Base-by-base conservation (phyloP, 1,140 invertebrate genomes). In the Sinonovacula constricta region DNA sequence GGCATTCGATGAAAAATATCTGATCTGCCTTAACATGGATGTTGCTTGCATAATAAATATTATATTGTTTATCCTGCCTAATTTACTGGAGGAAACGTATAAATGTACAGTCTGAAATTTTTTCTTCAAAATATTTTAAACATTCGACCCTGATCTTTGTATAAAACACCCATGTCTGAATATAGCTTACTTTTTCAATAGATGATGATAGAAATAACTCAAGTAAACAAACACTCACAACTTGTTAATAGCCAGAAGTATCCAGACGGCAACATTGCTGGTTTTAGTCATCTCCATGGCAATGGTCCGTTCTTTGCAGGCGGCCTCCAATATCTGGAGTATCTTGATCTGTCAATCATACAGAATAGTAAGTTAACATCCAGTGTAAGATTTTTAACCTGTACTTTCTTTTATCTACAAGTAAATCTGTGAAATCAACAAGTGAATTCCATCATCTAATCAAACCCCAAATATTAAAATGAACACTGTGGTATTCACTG, bases 191-290 rank as follows among this genome's bases (percentile, higher is more conserved):
- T 53, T 49, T 7, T 22, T 30, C 18, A 22, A n/a, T n/a, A n/a
- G n/a, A n/a, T n/a, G n/a, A 39, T 56, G 34, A 0, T 33, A 60
- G 39, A 7, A 70, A 53, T n/a, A n/a, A n/a, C n/a, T n/a, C n/a
- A n/a, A 10, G 31, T 22, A 60, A 7, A 54, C n/a, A 33, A 28
- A 18, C 36, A 76, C 81, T 80, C 68, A 83, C 81, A 72, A 75
- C 54, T 69, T 67, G 15, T 33, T 56, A 2, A 86, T 56, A 15
- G 81, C 75, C 45, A 69, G 70, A 51, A 80, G 66, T 12, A 88
- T 31, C 86, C 87, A 88, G 14, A 79, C 71, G 18, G 87, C 39
- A 22, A 88, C 68, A 15, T 82, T 85, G 76, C 87, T 85, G 14
- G 80, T 81, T 70, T 85, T 83, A 3, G 82, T 72, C 0, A 89